Percentiles rank a stretch among this genome's conserved stretches.
These are phyloP conservation scores for Thymelicus acteon DNA, from an alignment of 2,888 invertebrate genomes.

Conservation along the genomic window DNA sequence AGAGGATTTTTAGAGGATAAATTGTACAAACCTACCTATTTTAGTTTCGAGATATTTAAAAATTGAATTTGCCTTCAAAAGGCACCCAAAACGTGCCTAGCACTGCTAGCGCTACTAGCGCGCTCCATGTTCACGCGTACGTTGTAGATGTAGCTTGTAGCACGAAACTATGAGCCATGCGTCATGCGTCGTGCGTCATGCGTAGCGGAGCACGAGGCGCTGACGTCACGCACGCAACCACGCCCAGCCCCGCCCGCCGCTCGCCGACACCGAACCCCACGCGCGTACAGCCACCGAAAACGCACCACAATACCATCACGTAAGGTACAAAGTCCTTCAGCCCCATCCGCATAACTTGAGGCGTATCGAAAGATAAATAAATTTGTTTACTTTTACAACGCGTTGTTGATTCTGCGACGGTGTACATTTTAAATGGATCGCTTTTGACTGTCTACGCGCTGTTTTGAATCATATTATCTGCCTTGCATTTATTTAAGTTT, in stretches of 20 bases:
- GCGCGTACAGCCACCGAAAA: conserved; percentile 35
- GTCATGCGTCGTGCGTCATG: conserved; percentile 24
- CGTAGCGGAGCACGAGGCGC: conserved; percentile 43
- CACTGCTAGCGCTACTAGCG: no score
- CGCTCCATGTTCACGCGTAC: background rate
- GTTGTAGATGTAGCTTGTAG: background rate
- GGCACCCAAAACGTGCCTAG: no score
- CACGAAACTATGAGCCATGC: background rate
- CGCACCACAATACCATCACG: background rate
- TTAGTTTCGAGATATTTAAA: no score
- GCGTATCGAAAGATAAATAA: conserved; percentile 37
- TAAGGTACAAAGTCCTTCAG: conserved; percentile 11
- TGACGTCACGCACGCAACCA: conserved; percentile 64
- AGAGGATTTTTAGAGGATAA: no score
- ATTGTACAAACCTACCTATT: no score
- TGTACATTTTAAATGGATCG: conserved; percentile 21
- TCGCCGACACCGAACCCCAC: conserved; percentile 51
- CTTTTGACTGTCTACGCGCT: conserved; percentile 3
- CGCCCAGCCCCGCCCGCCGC: conserved; percentile 73
- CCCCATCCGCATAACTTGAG: conserved; percentile 12
- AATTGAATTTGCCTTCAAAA: no score
- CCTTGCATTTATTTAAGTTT: background rate
- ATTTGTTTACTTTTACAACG: conserved; percentile 34
- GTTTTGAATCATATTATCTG: conserved; percentile 4
- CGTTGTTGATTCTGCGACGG: conserved; percentile 23